Percentiles rank a stretch among this genome's conserved stretches.
These are phyloP conservation scores for Sarcophaga peregrina DNA, from an alignment of 1,140 invertebrate genomes.

Conservation along the genomic window DNA sequence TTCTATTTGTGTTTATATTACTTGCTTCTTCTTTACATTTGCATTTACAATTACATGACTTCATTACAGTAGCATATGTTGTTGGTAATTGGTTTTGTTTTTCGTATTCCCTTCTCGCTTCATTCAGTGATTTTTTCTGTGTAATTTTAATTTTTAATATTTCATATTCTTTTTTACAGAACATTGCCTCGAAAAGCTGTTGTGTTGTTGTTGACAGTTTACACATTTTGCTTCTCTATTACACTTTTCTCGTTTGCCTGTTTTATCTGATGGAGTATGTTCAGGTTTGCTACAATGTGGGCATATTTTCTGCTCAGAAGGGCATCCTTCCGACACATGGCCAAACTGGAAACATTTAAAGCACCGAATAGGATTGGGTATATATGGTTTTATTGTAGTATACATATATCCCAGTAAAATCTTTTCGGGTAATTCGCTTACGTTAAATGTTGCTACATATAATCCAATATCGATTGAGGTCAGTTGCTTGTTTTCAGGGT, in stretches of 20 bases:
- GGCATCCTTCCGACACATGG: not conserved
- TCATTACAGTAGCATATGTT: too few species aligned
- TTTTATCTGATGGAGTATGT: not conserved
- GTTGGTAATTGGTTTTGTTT: slow-evolving; percentile 10
- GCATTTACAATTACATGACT: too few species aligned
- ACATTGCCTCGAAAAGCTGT: slow-evolving; percentile 21
- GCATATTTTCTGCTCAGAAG: too few species aligned
- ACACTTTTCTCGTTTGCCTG: not conserved
- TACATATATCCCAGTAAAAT: not conserved
- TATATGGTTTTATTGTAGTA: not conserved
- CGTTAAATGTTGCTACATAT: not conserved
- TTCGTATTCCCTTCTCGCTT: not conserved
- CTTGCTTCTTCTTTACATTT: too few species aligned
- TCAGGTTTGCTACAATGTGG: not conserved
- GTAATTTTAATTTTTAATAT: slow-evolving; percentile 32
- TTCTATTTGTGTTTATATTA: not conserved
- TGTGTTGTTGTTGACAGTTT: too few species aligned
- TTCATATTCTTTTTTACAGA: not conserved
- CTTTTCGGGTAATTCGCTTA: not conserved
- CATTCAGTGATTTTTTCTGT: slow-evolving; percentile 13
- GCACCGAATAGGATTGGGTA: not conserved
- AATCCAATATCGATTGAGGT: too few species aligned
- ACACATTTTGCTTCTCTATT: not conserved
- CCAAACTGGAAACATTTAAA: not conserved
- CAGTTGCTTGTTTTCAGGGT: not conserved